A percentile compares a stretch with the other conserved stretches of the same genome.
Conservation (phyloP, 1,140 invertebrate species). For the Coenobita brevimanus region DNA sequence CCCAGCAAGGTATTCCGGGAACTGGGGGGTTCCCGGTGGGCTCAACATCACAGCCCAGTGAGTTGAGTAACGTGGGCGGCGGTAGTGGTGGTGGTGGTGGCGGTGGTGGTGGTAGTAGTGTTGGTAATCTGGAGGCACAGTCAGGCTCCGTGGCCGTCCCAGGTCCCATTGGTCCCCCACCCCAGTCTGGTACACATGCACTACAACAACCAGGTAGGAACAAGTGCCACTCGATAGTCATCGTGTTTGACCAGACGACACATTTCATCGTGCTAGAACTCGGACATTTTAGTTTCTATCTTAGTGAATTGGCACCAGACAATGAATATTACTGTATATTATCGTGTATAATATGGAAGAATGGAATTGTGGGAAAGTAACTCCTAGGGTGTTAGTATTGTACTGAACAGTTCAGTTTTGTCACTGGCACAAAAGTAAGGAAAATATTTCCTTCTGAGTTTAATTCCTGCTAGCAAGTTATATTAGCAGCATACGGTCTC, state of each 20-base stretch:
- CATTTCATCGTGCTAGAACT: neutral
- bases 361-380: no score
- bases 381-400: no score
- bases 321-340: no score
- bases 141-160: conserved; percentile 42
- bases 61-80: conserved; percentile 60
- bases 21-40: conserved; percentile 53
- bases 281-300: no score
- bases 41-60: conserved; percentile 66
- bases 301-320: no score
- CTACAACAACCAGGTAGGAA: conserved; percentile 59
- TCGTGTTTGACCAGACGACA: neutral
- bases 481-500: no score
- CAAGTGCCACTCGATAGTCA: conserved; percentile 39
- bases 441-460: no score
- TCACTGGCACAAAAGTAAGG: no score
- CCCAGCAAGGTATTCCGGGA: conserved; percentile 64
- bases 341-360: no score
- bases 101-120: conserved; percentile 36
- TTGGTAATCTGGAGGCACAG: conserved; percentile 55
- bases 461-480: no score
- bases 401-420: no score
- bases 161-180: conserved; percentile 63
- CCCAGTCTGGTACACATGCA: conserved; percentile 59
- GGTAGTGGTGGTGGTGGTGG: conserved; percentile 37